Evolutionary conservation across 2,888 invertebrate genomes (phyloP), one percentile per base, ranked within the genome.

Genomic region (Aspidiotus destructor): DNA sequence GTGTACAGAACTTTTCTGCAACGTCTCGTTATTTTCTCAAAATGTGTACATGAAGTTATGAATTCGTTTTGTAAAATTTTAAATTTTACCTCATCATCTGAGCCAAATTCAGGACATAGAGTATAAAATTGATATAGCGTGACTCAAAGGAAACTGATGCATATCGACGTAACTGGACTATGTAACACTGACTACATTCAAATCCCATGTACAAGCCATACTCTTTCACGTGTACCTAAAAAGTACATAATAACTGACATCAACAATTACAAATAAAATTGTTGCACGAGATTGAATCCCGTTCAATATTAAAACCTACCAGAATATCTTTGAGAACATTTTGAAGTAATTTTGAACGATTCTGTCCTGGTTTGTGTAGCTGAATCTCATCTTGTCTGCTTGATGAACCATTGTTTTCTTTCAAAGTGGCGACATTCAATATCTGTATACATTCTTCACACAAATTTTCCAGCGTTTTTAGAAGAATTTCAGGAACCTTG

Each of bases 161-260:
- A 9, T 48, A 57, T 67, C 67, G 42, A 52, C 60, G 60, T 13
- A 67, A 28, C 40, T 67, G 60, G 40, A 60, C 10, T 8, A 67
- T 52, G 15, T 67, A 67, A 8, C 10, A 17, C 1, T 16, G 11
- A 40, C 67, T 60, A 28, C 67, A 57, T 6, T 55, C 17, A 55
- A 42, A 67, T 11, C 67, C 60, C 5, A 68, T 52, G 58, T 61
- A 68, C 10, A 44, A 9, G 7, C 68, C 68, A 42, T 54, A 68
- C 11, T 68, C 61, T 41, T 54, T 8, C 7, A 57, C 15, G 41
- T 67, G 67, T 6, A 60, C 60, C 67, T 67, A 3, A 5, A 28
- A 28, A 28, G 28, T 28, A 28, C 28, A 28, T 28, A n/a, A n/a
- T n/a, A n/a, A n/a, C n/a, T n/a, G 1, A 28, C 28, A 28, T 5